Evolutionary conservation across 2,113 vertebrate species (phyloP), one percentile per base, ranked within the genome.

Genomic region (Clarias macrocephalus): DNA sequence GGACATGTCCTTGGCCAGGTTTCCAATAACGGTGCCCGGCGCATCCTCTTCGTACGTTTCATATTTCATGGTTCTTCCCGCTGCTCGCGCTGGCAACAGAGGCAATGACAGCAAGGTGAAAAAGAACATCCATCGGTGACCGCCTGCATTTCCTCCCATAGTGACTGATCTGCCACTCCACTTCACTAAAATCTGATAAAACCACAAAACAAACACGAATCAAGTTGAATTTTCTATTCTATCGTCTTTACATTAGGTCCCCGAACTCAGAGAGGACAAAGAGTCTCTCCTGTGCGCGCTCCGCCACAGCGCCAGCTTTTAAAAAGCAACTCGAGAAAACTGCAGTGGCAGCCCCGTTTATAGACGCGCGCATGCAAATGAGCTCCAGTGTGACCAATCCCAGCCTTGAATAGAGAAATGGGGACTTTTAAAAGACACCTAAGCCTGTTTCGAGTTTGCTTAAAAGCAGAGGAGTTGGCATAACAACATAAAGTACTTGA

Each of bases 41-140:
- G 96, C 95, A 9, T 97, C 97, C 81, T 99, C 98, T 90, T 99
- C 98, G 89, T 97, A 97, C 23, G 96, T 98, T 94, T 96, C 96
- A 88, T 98, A 98, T 88, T 97, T 95, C 88, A 98, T 94, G 9
- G 97, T 98, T 92, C 97, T 98, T 91, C 95, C 94, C 13, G 91
- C 92, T 25, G 93, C 90, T 63, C 90, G 86, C 59, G 89, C 90
- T 18, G 92, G 83, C 85, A 95, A 86, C 88, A 90, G 87, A 19
- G 80, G 68, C 89, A 94, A 37, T 52, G 76, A 75, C 86, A 87
- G 28, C 57, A 91, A 91, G 84, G 89, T 90, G 70, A 92, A 92
- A 88, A 90, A 2, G 4, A 93, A 80, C 90, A 89, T n/a, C 92
- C 92, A 90, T 80, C 89, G 88, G 87, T 89, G 92, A 94, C 54